Base-by-base conservation (phyloP, 2,113 vertebrate species). In the Sebastes fasciatus region DNA sequence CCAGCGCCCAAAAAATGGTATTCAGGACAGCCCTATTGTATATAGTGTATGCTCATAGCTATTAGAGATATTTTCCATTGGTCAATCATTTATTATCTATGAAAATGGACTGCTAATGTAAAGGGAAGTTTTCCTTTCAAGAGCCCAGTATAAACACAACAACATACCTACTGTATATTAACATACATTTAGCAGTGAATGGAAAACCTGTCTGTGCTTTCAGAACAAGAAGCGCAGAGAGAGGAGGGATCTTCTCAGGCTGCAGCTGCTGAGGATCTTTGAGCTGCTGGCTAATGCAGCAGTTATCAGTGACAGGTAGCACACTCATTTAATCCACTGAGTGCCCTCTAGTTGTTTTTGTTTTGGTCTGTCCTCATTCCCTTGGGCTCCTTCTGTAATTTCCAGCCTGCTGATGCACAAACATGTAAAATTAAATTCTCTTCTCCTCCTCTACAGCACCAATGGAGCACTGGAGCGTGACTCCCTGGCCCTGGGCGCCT, bases 161-260 rank as follows among this genome's bases (percentile, higher is more conserved):
- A 48, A 62, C 7, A 21, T 16, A 19, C 2, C 34, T 34, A 34
- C 0, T 34, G 0, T 62, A 11, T 77, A 26, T 60, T n/a, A 40
- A 54, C 26, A 8, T 1, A 54, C 16, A 40, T 69, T 54, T 40
- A 19, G 23, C 34, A 42, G 34, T n/a, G 34, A 80, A 62, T 2
- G 49, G 11, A 46, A 21, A 68, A 58, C 26, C 19, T 77, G 64
- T 54, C 8, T 85, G 21, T 87, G n/a, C 51, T 77, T 74, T 23
- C 90, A 99, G 98, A 99, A 99, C 92, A 99, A 99, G 95, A 99
- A 99, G 72, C 97, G 98, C 3, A 95, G 98, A 86, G 98, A 99
- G 84, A 96, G 97, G 43, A 90, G 98, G 89, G 98, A 99, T 87
- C 95, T 99, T 12, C 94, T 99, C 34, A 92, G 98, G 74, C 94